These are phyloP conservation scores for Hyla sarda DNA, from an alignment of 2,113 vertebrate genomes.

Conservation along the genomic window DNA sequence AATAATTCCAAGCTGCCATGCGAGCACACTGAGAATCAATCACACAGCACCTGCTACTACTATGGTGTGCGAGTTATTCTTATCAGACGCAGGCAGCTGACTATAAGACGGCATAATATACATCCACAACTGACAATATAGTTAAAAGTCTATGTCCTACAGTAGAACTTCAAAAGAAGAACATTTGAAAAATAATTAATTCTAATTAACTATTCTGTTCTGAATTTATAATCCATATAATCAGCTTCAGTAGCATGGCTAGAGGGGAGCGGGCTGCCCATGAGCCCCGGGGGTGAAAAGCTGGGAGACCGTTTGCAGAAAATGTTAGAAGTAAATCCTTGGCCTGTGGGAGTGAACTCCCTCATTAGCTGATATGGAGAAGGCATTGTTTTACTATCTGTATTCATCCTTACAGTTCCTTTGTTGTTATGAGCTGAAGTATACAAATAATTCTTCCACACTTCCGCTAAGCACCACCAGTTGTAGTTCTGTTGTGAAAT, in stretches of 20 bases:
- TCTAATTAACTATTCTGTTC: background rate
- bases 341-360: too few relatives aligned
- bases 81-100: conserved; percentile 37
- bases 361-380: too few relatives aligned
- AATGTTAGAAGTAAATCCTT: too few relatives aligned
- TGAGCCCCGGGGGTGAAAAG: background rate
- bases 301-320: background rate
- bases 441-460: too few relatives aligned
- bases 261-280: background rate
- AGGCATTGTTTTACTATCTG: too few relatives aligned
- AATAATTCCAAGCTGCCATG: conserved; percentile 25
- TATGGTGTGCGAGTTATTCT: conserved; percentile 19
- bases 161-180: background rate
- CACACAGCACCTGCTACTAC: conserved; percentile 30
- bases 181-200: background rate
- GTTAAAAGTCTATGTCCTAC: background rate
- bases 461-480: too few relatives aligned
- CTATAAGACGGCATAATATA: conserved; percentile 11
- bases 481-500: too few relatives aligned
- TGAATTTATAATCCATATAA: background rate
- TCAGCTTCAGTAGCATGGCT: background rate
- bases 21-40: conserved; percentile 29
- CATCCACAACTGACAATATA: background rate
- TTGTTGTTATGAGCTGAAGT: too few relatives aligned
- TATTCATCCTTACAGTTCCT: too few relatives aligned